Conservation (phyloP, 2,888 invertebrate genomes). For the Syritta pipiens region DNA sequence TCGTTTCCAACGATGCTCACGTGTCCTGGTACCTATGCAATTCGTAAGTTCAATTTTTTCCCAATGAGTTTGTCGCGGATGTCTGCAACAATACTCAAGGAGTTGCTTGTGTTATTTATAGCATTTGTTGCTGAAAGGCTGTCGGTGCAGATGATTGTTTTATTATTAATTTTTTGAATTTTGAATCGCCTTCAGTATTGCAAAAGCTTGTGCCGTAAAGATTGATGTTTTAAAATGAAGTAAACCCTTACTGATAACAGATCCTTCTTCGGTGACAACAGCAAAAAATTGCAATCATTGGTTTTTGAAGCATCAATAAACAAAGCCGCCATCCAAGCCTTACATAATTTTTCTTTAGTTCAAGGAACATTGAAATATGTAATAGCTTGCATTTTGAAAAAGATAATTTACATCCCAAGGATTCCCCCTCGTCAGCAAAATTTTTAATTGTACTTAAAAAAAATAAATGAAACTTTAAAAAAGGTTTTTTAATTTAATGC, state of each 20-base stretch:
- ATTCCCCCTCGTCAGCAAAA: no score
- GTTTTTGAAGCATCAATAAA: constrained; percentile 14
- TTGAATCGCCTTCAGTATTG: neutral
- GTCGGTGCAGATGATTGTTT: constrained; percentile 1
- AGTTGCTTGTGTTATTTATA: neutral
- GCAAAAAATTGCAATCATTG: neutral
- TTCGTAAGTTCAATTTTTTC: no score
- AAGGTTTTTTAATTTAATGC: no score
- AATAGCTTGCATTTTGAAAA: no score
- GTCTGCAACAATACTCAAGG: constrained; percentile 2
- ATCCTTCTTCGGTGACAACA: neutral
- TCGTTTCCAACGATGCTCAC: no score
- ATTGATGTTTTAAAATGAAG: constrained; percentile 2
- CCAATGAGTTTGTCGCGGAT: neutral
- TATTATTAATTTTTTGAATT: neutral
- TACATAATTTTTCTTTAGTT: neutral
- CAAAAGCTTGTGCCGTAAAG: constrained; percentile 8
- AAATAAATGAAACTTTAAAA: no score
- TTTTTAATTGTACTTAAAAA: no score
- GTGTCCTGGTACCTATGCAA: no score
- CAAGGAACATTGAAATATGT: constrained; percentile 1
- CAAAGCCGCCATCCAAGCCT: constrained; percentile 2
- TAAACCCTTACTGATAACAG: constrained; percentile 1
- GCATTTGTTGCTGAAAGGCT: constrained; percentile 11
- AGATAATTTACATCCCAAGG: no score